Base-by-base conservation (phyloP, 2,797 vertebrate genomes). In the Sebastes itinus region DNA sequence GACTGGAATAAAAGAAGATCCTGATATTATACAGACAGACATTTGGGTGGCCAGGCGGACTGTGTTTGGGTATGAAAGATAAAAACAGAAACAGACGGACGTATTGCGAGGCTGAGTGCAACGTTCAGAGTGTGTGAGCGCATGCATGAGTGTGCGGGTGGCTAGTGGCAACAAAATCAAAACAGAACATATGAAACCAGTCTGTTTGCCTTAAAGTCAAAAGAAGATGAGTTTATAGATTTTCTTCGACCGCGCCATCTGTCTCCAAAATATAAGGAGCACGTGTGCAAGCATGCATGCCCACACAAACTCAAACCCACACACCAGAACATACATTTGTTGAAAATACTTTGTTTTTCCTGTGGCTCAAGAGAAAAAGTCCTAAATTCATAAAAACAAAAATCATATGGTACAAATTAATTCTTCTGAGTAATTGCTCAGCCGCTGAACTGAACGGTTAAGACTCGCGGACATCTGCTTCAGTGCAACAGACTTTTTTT, bases 151-250 rank as follows among this genome's bases (percentile, higher is more conserved):
- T 0, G 20, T 54, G 33, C 3, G 2, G 58, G 42, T 72, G 52
- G 81, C 60, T 62, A 12, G 59, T 61, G 71, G 64, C 75, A 72
- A 75, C 61, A 67, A 54, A 83, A 72, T 68, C 64, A 77, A 71
- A 83, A 72, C 58, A 54, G 52, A 77, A 81, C 69, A 70, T 76
- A 83, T 80, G 65, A 79, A 75, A 78, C 33, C 68, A 61, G 79
- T 33, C 72, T 25, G 64, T 87, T 84, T 89, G 83, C 68, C 80
- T 82, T 86, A 38, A 69, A 83, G 78, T 86, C 61, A 89, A 84
- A 75, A 78, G 72, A 78, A 86, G 80, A 89, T 85, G 82, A 88
- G 73, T 85, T 87, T 83, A 87, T 88, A 58, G 78, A 87, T 89
- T 87, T 74, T 71, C 71, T 35, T 61, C 1, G 6, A 49, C 66